Conservation (phyloP, 2,888 invertebrate genomes). For the Synergus umbraculus region DNA sequence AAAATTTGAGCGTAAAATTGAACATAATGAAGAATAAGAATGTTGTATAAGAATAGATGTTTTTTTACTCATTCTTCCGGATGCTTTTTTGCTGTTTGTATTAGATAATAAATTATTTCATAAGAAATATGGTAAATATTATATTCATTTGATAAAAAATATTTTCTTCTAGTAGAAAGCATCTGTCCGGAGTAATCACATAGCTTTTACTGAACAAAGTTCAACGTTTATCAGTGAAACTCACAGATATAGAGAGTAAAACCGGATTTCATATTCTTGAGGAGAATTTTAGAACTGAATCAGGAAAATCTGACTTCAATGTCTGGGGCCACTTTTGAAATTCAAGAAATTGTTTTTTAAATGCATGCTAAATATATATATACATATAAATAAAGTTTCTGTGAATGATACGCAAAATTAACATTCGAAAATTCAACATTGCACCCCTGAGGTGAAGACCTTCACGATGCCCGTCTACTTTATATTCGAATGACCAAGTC, state of each 20-base stretch:
- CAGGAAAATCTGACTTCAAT: no score
- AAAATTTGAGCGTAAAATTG: background rate
- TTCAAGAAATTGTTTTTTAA: background rate
- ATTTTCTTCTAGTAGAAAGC: background rate
- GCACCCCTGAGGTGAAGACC: background rate
- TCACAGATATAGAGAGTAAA: no score
- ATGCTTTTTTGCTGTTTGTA: background rate
- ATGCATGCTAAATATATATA: background rate
- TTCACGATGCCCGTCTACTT: background rate
- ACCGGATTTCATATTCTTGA: no score
- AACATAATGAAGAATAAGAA: background rate
- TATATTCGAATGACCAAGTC: background rate
- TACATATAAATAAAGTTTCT: background rate
- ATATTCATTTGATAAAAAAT: background rate
- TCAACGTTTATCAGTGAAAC: background rate
- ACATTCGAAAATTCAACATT: background rate
- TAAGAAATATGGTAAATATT: background rate
- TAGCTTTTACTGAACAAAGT: background rate
- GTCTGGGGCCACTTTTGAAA: background rate
- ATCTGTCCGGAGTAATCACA: background rate
- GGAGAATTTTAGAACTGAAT: no score
- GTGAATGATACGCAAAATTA: background rate
- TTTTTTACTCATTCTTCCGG: background rate
- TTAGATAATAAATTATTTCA: background rate
- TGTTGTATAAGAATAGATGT: background rate